Evolutionary conservation across 2,113 vertebrate species (phyloP), one percentile per base, ranked within the genome.

Genomic region (Typhlomys cinereus): DNA sequence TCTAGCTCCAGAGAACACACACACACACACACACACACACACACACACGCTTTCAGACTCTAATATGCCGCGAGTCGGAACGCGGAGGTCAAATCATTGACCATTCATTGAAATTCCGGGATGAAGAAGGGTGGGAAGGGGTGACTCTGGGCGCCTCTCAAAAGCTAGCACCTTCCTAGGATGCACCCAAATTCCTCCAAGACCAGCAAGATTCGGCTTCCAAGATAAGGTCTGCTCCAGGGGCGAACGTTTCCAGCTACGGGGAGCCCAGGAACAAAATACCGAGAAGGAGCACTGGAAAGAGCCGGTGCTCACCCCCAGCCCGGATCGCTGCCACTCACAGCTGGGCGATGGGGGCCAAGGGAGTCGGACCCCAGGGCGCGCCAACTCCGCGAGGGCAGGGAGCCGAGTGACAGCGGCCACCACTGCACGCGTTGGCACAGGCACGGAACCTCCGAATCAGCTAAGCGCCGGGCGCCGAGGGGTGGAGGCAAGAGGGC

Each of bases 401-500:
- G 67, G 62, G 64, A 71, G 39, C 48, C n/a, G 8, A 66, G 75
- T 39, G 92, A 48, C 59, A 59, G 85, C 83, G 50, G 80, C 89
- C 76, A 31, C 39, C 88, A 11, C 93, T 66, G 67, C 46, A 76
- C 85, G 92, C 83, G 59, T 61, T 70, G 93, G 93, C 82, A 14
- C 52, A 62, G 2, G 69, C 90, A 34, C 31, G 0, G n/a, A 85
- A 52, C 80, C 95, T 93, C 87, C 11, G 70, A 90, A 75, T 10
- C 27, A 64, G 74, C 90, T 79, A 31, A 52, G 29, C 82, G 3
- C 50, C 67, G 13, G 73, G 61, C 59, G 36, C 76, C 1, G 52
- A 76, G 78, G 93, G 70, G 92, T 57, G 93, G 90, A 69, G 69
- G 93, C 78, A 5, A 82, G 62, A 71, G 36, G 79, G 75, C 13